Evolutionary conservation across 2,888 invertebrate species (phyloP).

Genomic region (Cylindroiulus punctatus): DNA sequence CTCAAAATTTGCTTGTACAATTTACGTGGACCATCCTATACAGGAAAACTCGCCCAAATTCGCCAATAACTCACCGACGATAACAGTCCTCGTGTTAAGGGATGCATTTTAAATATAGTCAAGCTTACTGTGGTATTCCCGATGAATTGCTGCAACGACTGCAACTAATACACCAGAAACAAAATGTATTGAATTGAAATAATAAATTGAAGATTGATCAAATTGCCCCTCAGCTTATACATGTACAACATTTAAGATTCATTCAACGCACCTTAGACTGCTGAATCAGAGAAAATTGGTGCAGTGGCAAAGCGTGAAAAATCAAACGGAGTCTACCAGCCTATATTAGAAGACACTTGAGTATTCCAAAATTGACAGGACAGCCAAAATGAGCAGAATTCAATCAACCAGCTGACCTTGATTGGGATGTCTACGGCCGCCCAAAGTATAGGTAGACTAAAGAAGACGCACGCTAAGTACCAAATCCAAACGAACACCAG

Average conservation of each 20-base stretch:
- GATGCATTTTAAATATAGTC: background rate
- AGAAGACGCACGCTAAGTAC: background rate
- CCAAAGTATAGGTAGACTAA: background rate
- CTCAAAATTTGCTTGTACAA: too few relatives aligned
- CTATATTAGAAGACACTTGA: background rate
- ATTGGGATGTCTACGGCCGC: background rate
- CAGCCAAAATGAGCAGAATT: background rate
- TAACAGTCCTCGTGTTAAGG: background rate
- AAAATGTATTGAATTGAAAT: background rate
- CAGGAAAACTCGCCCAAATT: too few relatives aligned
- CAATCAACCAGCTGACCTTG: background rate
- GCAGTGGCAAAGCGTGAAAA: background rate
- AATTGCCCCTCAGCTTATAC: background rate
- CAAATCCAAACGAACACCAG: slow-evolving; percentile 14
- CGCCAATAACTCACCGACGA: background rate
- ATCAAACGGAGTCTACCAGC: background rate
- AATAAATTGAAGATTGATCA: too few relatives aligned
- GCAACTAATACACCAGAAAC: background rate
- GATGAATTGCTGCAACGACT: background rate
- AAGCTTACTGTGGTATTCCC: background rate
- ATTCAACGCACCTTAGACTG: background rate
- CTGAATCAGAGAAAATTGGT: background rate
- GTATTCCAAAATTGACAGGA: background rate
- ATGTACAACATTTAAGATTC: too few relatives aligned
- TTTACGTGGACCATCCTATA: too few relatives aligned